Percentiles rank a stretch among this genome's conserved stretches.
Evolutionary conservation across 2,113 vertebrate species (phyloP).

Genomic region (Bagarius yarrelli): DNA sequence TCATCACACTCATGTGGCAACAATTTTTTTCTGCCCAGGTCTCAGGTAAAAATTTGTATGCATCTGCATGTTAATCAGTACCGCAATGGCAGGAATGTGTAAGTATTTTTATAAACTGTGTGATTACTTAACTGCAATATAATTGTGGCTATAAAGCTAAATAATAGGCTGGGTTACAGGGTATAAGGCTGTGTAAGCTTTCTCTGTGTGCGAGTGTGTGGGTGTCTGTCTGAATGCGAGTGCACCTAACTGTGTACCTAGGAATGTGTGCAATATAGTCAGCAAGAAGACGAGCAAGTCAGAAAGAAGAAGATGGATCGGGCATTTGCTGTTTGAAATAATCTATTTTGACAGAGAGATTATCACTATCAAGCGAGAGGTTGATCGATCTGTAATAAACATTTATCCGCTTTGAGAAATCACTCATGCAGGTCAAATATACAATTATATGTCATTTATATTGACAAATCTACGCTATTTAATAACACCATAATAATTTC

Average conservation of each 20-base stretch:
- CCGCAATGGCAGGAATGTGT: no score
- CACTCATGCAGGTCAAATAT: not conserved
- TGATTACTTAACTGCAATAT: not conserved
- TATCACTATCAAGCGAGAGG: not conserved
- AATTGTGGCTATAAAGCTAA: not conserved
- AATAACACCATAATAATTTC: not conserved
- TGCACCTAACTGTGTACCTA: not conserved
- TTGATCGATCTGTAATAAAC: not conserved
- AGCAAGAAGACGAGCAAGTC: not conserved
- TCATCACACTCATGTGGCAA: not conserved
- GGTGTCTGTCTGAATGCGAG: no score
- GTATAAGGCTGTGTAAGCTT: not conserved
- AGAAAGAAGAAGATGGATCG: not conserved
- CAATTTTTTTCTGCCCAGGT: not conserved
- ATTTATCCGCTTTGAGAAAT: not conserved
- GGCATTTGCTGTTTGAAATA: not conserved
- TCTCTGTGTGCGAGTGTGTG: not conserved
- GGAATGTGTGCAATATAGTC: not conserved
- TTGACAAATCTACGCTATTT: not conserved
- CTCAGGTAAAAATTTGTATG: not conserved
- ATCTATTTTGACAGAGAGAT: not conserved
- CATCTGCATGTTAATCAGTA: not conserved
- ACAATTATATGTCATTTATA: not conserved
- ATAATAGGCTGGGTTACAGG: not conserved
- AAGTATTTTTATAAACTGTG: no score